Percentiles rank a stretch among this genome's conserved stretches.
phyloP scores from a whole-genome alignment of 2,888 invertebrate species.

The Cataglyphis livida region DNA sequence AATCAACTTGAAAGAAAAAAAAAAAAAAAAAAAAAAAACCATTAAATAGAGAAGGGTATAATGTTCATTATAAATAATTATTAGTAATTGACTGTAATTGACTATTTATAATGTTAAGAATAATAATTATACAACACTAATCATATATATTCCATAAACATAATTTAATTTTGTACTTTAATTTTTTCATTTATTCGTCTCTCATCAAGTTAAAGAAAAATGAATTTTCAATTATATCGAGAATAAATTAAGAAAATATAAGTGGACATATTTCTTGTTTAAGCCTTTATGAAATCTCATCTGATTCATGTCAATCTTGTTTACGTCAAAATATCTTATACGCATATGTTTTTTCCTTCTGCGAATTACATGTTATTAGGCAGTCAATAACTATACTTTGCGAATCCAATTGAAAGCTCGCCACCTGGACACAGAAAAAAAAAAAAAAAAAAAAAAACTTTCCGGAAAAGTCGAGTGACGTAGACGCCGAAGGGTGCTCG shows the following conservation, averaged over 20 bases:
- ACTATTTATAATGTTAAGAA: neutral
- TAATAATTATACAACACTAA: neutral
- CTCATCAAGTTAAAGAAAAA: neutral
- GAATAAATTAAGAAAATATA: neutral
- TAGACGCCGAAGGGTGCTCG: slow-evolving; percentile 46
- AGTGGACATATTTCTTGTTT: neutral
- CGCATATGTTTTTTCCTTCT: neutral
- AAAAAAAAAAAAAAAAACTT: slow-evolving; percentile 30
- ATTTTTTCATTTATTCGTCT: neutral
- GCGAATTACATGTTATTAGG: slow-evolving; percentile 8
- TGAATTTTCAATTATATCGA: neutral
- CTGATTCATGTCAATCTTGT: neutral
- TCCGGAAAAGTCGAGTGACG: slow-evolving; percentile 29
- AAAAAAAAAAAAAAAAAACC: neutral
- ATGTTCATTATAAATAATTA: neutral
- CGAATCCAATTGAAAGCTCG: slow-evolving; percentile 27
- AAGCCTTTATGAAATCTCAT: neutral
- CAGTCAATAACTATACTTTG: slow-evolving; percentile 16
- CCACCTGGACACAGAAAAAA: slow-evolving; percentile 1
- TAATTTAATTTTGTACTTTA: neutral
- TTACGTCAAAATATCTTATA: neutral
- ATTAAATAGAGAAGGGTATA: neutral
- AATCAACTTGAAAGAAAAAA: slow-evolving; percentile 1
- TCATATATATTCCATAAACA: neutral
- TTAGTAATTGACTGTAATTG: too few relatives aligned